Conservation (phyloP, 2,113 vertebrate species). For the Pitta sordida region DNA sequence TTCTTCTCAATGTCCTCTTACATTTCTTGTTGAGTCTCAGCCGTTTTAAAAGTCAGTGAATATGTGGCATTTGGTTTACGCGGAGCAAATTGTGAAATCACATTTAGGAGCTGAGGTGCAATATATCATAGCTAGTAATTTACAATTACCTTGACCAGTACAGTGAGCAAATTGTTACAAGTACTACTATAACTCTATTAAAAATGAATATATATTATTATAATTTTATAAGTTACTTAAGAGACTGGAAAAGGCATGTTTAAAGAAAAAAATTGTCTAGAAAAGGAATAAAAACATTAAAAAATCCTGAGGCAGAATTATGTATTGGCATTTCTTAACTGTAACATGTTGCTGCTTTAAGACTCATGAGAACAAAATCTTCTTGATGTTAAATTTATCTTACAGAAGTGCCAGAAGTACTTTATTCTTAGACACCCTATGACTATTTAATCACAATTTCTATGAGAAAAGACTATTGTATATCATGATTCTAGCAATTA, state of each 20-base stretch:
- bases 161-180: background rate
- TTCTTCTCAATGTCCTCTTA: background rate
- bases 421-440: constrained; percentile 28
- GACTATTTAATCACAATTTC: constrained; percentile 7
- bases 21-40: background rate
- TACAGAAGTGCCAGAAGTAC: constrained; percentile 4
- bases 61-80: background rate
- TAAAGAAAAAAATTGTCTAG: background rate
- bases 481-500: constrained; percentile 37
- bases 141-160: background rate
- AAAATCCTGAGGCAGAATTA: background rate
- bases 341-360: constrained; percentile 10
- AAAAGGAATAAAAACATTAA: background rate
- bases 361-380: constrained; percentile 45
- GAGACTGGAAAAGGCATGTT: background rate
- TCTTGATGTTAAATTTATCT: constrained; percentile 28
- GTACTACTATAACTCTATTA: background rate
- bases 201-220: background rate
- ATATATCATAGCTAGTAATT: background rate
- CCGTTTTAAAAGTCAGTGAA: background rate
- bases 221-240: background rate
- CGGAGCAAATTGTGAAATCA: background rate
- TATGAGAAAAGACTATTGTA: constrained; percentile 19
- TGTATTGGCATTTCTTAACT: background rate
- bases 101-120: background rate